These are phyloP conservation scores for Epirrhoe alternata DNA, from an alignment of 2,888 invertebrate genomes.

Conservation along the genomic window DNA sequence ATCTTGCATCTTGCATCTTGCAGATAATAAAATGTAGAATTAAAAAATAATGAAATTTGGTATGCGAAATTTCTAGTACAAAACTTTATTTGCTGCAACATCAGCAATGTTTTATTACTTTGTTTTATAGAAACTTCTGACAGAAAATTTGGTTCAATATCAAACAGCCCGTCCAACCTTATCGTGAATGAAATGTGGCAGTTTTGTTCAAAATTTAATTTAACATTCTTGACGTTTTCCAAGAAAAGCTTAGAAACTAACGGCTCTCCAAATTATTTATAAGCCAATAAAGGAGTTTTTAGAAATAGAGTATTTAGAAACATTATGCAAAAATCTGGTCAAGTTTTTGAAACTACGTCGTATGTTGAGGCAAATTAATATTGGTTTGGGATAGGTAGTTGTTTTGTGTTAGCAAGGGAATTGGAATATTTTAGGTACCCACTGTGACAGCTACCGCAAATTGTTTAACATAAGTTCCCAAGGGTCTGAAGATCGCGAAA, in stretches of 20 bases:
- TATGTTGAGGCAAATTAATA: neutral
- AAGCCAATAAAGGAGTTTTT: neutral
- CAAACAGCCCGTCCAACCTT: slow-evolving; percentile 20
- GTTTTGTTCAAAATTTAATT: slow-evolving; percentile 53
- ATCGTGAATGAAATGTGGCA: slow-evolving; percentile 46
- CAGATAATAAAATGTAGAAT: no score
- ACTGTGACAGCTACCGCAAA: slow-evolving; percentile 2
- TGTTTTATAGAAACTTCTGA: slow-evolving; percentile 3
- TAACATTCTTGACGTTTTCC: slow-evolving; percentile 51
- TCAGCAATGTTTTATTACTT: neutral
- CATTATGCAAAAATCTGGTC: neutral
- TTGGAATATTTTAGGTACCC: slow-evolving; percentile 14
- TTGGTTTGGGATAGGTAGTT: neutral
- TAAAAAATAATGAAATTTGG: no score
- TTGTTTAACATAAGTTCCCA: slow-evolving; percentile 1
- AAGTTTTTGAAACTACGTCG: neutral
- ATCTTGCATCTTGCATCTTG: no score
- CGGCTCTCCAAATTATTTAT: slow-evolving; percentile 61
- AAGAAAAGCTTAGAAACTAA: slow-evolving; percentile 56
- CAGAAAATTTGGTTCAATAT: slow-evolving; percentile 15
- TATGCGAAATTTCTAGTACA: no score
- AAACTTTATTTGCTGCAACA: neutral
- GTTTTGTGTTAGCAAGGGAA: neutral
- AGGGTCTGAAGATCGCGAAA: neutral
- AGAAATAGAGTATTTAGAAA: neutral